Evolutionary conservation across 2,888 invertebrate genomes (phyloP), one percentile per base, ranked within the genome.

Genomic region (Drosophila fulvimacula): DNA sequence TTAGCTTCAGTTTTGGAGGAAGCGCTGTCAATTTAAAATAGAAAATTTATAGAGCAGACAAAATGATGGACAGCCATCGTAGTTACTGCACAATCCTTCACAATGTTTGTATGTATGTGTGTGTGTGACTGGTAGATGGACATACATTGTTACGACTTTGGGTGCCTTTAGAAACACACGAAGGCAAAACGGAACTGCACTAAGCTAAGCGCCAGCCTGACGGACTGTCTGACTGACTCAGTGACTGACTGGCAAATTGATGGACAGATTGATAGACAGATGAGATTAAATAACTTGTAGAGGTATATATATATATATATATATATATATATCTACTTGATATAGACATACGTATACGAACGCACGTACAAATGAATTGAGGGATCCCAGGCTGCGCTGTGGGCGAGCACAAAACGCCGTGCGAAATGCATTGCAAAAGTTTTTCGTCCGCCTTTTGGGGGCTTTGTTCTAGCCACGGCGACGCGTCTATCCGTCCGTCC

Each of bases 201-300:
- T 79, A 48, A 36, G 61, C 62, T 42, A 17, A 38, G 17, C 42
- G 56, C 21, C 56, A 30, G 24, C 21, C 49, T 58, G 39, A 24
- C 64, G 30, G 53, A 53, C 56, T 69, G 67, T 52, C 41, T 51
- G 69, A 42, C 41, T 52, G 60, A 72, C 81, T 69, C n/a, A n/a
- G n/a, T n/a, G n/a, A n/a, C n/a, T n/a, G 78, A 59, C 71, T 81
- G 84, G 71, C 92, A 92, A 92, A 92, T 92, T 92, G 92, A 92
- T 89, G 91, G 92, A 91, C 92, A 92, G 90, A 85, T 90, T 92
- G 92, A 92, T 91, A 90, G 92, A 92, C 92, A 91, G 92, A 91
- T 92, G 89, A 90, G 90, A 92, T 91, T 91, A 92, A 92, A 92
- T 91, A 91, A 92, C 91, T 91, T 91, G 91, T 85, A 91, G 80